Percentiles rank a stretch among this genome's conserved stretches.
Evolutionary conservation across 2,888 invertebrate species (phyloP).

Genomic region (Latrodectus elegans): DNA sequence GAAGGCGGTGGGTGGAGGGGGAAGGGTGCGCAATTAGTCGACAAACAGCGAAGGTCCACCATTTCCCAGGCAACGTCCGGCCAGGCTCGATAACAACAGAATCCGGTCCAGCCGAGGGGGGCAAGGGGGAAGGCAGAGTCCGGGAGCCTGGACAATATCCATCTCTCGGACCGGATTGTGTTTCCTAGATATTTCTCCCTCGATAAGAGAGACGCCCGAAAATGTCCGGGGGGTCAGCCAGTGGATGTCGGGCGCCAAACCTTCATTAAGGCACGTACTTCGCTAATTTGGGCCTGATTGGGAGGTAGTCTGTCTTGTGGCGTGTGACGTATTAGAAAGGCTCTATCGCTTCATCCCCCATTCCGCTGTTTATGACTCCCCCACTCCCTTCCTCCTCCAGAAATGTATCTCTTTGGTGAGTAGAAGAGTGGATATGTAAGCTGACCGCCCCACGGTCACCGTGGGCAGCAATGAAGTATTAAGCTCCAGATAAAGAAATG

Average conservation of each 20-base stretch:
- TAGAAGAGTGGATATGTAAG: not conserved
- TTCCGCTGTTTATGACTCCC: not conserved
- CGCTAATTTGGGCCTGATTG: conserved; percentile 63
- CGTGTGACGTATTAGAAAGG: conserved; percentile 47
- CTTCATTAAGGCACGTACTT: conserved; percentile 64
- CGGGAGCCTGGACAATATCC: conserved; percentile 57
- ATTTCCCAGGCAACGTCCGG: conserved; percentile 64
- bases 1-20: conserved; percentile 18
- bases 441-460: too few relatives aligned
- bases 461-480: too few relatives aligned
- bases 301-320: conserved; percentile 61
- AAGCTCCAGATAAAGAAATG: too few relatives aligned
- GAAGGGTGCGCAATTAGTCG: conserved; percentile 63
- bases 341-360: conserved; percentile 39
- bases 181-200: conserved; percentile 55
- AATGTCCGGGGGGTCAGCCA: not conserved
- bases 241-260: conserved; percentile 26
- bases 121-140: conserved; percentile 29
- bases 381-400: not conserved
- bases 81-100: conserved; percentile 52
- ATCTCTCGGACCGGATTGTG: conserved; percentile 50
- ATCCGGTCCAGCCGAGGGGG: conserved; percentile 20
- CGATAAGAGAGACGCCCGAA: conserved; percentile 52
- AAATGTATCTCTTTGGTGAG: conserved; percentile 4
- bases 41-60: conserved; percentile 49